Evolutionary conservation across 2,797 vertebrate species (phyloP).

Genomic region (Graptemys geographica): DNA sequence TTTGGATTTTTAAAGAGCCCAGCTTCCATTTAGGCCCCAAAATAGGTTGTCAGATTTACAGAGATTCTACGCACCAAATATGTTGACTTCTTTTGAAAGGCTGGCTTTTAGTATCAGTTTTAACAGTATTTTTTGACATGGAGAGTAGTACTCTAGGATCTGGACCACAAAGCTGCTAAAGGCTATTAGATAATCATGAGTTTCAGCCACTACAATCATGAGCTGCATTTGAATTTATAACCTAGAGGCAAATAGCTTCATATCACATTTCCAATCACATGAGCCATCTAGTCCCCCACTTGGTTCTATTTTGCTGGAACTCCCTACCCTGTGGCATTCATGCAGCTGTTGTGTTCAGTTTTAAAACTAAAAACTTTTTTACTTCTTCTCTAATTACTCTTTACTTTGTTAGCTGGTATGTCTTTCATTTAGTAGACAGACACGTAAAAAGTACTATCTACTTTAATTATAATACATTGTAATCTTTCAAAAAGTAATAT

Average conservation of each 20-base stretch:
- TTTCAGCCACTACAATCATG: constrained; percentile 27
- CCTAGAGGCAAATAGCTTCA: constrained; percentile 37
- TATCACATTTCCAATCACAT: not conserved
- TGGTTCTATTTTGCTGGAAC: constrained; percentile 29
- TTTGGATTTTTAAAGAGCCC: not conserved
- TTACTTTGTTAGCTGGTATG: not conserved
- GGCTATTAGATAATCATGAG: constrained; percentile 17
- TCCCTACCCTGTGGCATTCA: constrained; percentile 12
- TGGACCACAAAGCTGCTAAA: constrained; percentile 3
- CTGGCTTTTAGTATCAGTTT: not conserved
- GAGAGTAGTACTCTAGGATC: not conserved
- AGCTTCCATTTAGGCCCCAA: not conserved
- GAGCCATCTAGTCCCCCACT: not conserved
- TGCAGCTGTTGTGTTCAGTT: constrained; percentile 44
- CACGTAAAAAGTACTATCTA: constrained; percentile 9
- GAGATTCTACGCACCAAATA: not conserved
- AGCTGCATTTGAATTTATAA: constrained; percentile 24
- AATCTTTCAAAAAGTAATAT: constrained; percentile 17
- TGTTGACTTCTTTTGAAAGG: not conserved
- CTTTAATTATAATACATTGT: not conserved
- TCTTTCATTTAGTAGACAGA: constrained; percentile 31
- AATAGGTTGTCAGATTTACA: not conserved
- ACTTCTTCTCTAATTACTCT: constrained; percentile 17
- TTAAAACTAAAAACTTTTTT: constrained; percentile 34
- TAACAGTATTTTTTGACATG: constrained; percentile 3